Evolutionary conservation across 2,888 invertebrate genomes (phyloP), one percentile per base, ranked within the genome.

Genomic region (Agonopterix subpropinquella): DNA sequence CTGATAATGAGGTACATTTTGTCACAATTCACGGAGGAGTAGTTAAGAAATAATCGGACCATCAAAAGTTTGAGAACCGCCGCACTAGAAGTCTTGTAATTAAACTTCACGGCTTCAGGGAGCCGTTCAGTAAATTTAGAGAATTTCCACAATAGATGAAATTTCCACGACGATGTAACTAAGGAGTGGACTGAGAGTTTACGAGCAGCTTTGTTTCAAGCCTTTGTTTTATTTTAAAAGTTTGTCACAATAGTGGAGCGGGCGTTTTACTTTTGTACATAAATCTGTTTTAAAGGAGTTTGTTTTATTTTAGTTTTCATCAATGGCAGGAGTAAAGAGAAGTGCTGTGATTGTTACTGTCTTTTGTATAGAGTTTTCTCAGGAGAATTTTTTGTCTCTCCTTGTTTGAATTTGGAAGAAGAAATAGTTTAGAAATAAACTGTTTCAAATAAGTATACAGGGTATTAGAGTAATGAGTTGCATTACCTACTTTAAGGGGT

Each of bases 21-120:
- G 41, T 15, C 43, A 37, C 41, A 28, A 15, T 44, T 39, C 41
- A 48, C 44, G 44, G 44, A 48, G 28, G 28, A 28, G 28, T 28
- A 28, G 28, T 28, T 28, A 28, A 28, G 28, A 28, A 28, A 28
- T 28, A 28, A 28, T 28, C 28, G 28, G 28, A 28, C 28, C 28
- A 28, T 28, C 1, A 28, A 28, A 28, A 5, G 28, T 28, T 28
- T 28, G 28, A 28, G 28, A 28, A 28, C 28, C 28, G 28, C 28
- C 4, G 53, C 64, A 49, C 11, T 74, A 76, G 75, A 80, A 80
- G 71, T 74, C 71, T 58, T 73, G 72, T 80, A 78, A 81, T 85
- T 84, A 82, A 83, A 77, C 65, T 71, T 67, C 55, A 53, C 28
- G 57, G 55, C 62, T 54, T 53, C 51, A 54, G 57, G 49, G 49